Percentiles rank a stretch among this genome's conserved stretches.
phyloP scores from a whole-genome alignment of 2,888 invertebrate genomes.

The Aphodius sticticus region DNA sequence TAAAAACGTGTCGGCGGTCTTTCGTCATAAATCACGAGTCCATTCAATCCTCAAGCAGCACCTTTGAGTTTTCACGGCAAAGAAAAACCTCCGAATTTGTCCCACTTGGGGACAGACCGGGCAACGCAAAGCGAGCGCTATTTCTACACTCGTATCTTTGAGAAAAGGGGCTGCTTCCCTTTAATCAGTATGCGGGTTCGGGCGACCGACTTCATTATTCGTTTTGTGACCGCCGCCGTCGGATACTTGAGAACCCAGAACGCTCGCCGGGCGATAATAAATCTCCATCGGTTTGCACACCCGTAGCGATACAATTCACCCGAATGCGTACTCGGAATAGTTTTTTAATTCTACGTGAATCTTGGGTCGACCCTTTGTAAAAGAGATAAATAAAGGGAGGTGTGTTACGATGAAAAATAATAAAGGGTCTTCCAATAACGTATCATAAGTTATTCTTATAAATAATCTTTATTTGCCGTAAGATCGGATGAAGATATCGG shows the following conservation, averaged over 20 bases:
- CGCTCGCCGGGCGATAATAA: conserved; percentile 19
- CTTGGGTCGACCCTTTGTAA: background rate
- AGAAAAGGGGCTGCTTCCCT: conserved; percentile 5
- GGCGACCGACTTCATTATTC: conserved; percentile 21
- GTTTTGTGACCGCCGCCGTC: conserved; percentile 7
- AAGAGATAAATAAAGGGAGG: too few relatives aligned
- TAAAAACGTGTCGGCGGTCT: background rate
- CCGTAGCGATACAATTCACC: conserved; percentile 10
- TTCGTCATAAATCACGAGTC: background rate
- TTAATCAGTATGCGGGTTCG: conserved; percentile 26
- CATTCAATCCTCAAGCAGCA: background rate
- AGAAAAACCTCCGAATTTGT: background rate
- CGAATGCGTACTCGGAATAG: background rate
- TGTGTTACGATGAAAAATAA: too few relatives aligned
- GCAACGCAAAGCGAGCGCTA: background rate
- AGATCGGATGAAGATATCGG: too few relatives aligned
- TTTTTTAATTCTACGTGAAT: conserved; percentile 19
- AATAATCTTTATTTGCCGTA: too few relatives aligned
- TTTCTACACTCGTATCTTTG: background rate
- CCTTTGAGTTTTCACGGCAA: background rate
- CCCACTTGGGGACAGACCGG: background rate
- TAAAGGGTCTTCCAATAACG: too few relatives aligned
- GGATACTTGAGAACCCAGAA: background rate
- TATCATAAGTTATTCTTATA: too few relatives aligned
- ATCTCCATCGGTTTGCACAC: conserved; percentile 14